Evolutionary conservation across 2,113 vertebrate genomes (phyloP), one percentile per base, ranked within the genome.

Genomic region (Anoura caudifer): DNA sequence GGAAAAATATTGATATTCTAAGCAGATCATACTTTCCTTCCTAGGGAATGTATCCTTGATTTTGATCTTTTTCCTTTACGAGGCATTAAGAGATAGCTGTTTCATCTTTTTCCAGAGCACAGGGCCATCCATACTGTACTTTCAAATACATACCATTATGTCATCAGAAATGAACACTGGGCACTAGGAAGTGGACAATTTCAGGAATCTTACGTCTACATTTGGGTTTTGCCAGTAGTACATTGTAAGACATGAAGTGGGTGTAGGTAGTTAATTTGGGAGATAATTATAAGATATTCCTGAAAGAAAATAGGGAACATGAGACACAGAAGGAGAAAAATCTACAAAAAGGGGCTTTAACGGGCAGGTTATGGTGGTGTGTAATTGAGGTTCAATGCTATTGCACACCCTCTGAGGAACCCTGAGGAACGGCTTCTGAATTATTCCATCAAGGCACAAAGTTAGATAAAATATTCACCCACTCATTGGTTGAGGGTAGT

Each of bases 1-100:
- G 59, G 59, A 20, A 94, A 47, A 93, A 28, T 94, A 67, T 95
- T 95, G 54, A 70, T 96, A 47, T 94, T 95, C 73, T 82, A 63
- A 89, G n/a, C 15, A 96, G 45, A 73, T 95, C 47, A 94, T 33
- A 43, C 45, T 97, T 82, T 72, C 67, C 38, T 84, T 94, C 77
- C 50, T 87, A 15, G 31, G 50, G 11, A 61, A 92, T 87, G 2
- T 79, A 56, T 43, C 7, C 22, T 91, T 86, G 19, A 89, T 88
- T 89, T 86, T 91, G n/a, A 6, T 95, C 36, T 70, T 76, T 80
- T 77, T 47, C 3, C 43, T 61, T 36, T 61, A 92, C 63, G 38
- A 91, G 28, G 3, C 43, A 77, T 91, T 82, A 73, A 31, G 89
- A 92, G 89, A 52, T 33, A 82, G 31, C 2, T 41, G 56, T 86